Conservation (phyloP, 2,113 vertebrate species). For the Psittacula cyanocephala region DNA sequence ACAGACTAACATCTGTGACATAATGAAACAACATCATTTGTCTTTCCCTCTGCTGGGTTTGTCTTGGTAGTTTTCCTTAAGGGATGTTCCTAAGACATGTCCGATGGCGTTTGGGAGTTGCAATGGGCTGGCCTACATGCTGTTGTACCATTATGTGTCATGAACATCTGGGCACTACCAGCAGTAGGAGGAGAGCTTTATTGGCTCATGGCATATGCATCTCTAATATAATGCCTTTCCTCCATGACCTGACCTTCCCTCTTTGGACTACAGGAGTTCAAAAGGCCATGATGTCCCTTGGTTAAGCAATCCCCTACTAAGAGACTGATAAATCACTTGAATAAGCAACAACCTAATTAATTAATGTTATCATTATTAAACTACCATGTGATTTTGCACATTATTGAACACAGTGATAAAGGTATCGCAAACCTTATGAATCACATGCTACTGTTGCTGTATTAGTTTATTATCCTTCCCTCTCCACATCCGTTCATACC, state of each 20-base stretch:
- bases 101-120: not conserved
- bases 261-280: not conserved
- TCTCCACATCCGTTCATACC: not conserved
- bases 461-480: not conserved
- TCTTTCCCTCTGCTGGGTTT: not conserved
- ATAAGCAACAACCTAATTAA: not conserved
- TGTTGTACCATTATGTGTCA: too few species aligned
- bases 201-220: accelerated
- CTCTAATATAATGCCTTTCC: not conserved
- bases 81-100: accelerated
- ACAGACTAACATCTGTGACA: not conserved
- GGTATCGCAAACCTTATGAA: not conserved
- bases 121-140: not conserved
- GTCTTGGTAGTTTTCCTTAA: not conserved
- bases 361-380: not conserved
- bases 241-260: not conserved
- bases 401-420: not conserved
- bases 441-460: not conserved
- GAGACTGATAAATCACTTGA: not conserved
- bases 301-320: not conserved
- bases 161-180: not conserved
- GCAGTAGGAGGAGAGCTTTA: not conserved
- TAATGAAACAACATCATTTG: accelerated
- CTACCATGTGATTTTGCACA: not conserved
- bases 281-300: not conserved